These are phyloP conservation scores for Prunella strophiata DNA, from an alignment of 2,797 vertebrate species.

Conservation along the genomic window DNA sequence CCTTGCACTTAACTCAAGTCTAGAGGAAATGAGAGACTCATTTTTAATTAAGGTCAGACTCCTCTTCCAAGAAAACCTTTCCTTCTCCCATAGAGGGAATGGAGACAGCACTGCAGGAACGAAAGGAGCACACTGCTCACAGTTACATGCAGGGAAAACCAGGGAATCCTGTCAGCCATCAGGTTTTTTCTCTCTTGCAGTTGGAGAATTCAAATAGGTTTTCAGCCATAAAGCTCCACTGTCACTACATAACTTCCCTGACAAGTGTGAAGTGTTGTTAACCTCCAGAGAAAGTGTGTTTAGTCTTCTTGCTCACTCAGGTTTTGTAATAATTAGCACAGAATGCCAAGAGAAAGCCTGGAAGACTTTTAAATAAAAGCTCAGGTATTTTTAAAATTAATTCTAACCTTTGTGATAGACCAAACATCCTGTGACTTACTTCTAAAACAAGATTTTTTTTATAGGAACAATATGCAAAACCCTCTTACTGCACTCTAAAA, in stretches of 20 bases:
- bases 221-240: not conserved
- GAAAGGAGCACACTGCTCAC: not conserved
- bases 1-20: not conserved
- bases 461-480: not conserved
- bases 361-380: not conserved
- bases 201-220: not conserved
- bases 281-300: not conserved
- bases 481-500: not conserved
- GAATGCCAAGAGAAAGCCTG: not conserved
- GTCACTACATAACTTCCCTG: not conserved
- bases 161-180: not conserved
- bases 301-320: not conserved
- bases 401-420: not conserved
- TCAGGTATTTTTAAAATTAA: not conserved
- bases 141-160: not conserved
- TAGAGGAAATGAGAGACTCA: not conserved
- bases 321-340: not conserved
- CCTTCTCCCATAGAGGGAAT: not conserved
- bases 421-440: not conserved
- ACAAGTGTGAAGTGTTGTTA: not conserved
- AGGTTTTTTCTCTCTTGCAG: not conserved
- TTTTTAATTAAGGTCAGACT: slow-evolving; percentile 36
- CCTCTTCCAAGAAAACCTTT: not conserved
- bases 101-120: not conserved
- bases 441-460: not conserved